Evolutionary conservation across 2,113 vertebrate genomes (phyloP).

Genomic region (Ptilonorhynchus violaceus): DNA sequence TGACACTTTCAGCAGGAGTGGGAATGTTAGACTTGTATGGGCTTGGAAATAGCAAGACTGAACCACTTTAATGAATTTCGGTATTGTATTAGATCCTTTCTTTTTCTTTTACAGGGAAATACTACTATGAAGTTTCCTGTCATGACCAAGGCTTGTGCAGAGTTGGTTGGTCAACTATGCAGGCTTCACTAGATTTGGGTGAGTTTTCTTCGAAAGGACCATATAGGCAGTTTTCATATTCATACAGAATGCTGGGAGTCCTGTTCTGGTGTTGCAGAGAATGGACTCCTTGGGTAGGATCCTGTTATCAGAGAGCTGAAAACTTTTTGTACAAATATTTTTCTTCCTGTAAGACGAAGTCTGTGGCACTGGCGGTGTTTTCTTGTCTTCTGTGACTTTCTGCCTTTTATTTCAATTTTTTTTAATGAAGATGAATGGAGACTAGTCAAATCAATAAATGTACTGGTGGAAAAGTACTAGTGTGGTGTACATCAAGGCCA

Average conservation of each 20-base stretch:
- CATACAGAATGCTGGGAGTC: background rate
- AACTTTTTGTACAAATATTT: background rate
- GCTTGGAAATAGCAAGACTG: background rate
- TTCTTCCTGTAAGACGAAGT: background rate
- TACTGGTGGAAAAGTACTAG: background rate
- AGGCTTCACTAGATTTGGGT: constrained; percentile 93
- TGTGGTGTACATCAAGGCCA: background rate
- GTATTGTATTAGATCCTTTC: background rate
- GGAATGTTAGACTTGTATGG: background rate
- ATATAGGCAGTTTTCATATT: background rate
- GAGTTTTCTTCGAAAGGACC: constrained; percentile 31
- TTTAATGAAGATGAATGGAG: background rate
- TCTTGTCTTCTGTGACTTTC: background rate
- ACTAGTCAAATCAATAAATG: background rate
- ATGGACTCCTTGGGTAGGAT: background rate
- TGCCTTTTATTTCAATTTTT: background rate
- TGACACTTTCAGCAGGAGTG: background rate
- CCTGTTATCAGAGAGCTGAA: accelerated
- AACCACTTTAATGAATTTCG: background rate
- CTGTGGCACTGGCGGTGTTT: background rate
- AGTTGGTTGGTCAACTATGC: constrained; percentile 92
- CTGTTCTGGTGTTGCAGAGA: background rate
- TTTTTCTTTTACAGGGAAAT: constrained; percentile 77
- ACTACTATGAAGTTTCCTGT: constrained; percentile 93
- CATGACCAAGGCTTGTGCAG: constrained; percentile 95